These are phyloP conservation scores for Julus scandinavius DNA, from an alignment of 2,888 invertebrate genomes.

Conservation along the genomic window DNA sequence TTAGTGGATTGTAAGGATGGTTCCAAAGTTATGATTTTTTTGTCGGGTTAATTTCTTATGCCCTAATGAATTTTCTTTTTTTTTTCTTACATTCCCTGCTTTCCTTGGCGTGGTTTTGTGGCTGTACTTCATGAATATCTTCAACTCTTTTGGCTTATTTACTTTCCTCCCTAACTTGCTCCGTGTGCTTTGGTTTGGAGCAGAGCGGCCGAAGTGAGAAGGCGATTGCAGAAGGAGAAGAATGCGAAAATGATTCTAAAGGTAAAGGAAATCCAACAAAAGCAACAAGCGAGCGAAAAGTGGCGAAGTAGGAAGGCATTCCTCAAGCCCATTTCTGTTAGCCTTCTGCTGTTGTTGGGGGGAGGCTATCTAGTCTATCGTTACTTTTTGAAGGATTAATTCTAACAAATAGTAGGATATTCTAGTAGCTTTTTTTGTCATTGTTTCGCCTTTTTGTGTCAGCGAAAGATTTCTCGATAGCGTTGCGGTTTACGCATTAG, in stretches of 20 bases:
- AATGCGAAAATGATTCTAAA: constrained; percentile 58
- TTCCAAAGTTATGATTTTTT: constrained; percentile 24
- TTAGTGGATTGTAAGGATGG: background rate
- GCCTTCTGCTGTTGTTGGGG: constrained; percentile 59
- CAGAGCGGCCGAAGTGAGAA: constrained; percentile 59
- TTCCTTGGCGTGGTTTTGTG: constrained; percentile 18
- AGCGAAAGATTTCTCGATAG: background rate
- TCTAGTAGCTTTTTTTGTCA: constrained; percentile 9
- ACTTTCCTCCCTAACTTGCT: constrained; percentile 45
- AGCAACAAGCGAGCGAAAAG: constrained; percentile 59
- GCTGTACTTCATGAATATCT: constrained; percentile 50
- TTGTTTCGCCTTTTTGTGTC: background rate
- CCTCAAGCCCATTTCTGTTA: constrained; percentile 59
- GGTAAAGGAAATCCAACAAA: constrained; percentile 59
- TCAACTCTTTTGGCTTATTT: constrained; percentile 48
- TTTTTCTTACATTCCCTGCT: constrained; percentile 23
- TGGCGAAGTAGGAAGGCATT: constrained; percentile 59
- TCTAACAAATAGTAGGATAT: constrained; percentile 44
- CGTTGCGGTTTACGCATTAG: background rate
- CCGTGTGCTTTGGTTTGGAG: constrained; percentile 39
- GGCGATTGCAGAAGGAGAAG: constrained; percentile 59
- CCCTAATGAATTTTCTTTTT: constrained; percentile 16
- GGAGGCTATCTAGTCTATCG: constrained; percentile 60
- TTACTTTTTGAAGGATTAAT: constrained; percentile 54
- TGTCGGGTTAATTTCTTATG: constrained; percentile 13